Conservation (phyloP, 2,888 invertebrate species). For the Rhogogaster chlorosoma region DNA sequence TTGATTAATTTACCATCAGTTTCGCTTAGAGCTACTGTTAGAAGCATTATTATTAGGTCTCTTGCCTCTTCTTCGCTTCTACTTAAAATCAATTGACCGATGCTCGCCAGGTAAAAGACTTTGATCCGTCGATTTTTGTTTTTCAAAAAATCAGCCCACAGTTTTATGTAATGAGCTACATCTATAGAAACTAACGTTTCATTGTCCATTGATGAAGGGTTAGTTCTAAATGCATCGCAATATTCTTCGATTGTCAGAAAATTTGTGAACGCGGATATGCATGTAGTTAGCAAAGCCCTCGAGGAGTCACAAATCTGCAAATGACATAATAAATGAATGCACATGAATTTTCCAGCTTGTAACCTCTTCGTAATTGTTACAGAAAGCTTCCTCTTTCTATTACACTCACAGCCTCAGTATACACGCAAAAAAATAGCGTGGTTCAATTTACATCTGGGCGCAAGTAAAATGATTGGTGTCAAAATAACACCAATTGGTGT, state of each 20-base stretch:
- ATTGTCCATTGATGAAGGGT: neutral
- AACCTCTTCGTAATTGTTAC: neutral
- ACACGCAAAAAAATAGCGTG: too few relatives aligned
- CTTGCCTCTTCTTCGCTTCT: neutral
- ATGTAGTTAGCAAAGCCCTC: neutral
- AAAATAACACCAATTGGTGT: too few relatives aligned
- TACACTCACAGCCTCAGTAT: too few relatives aligned
- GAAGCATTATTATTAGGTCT: neutral
- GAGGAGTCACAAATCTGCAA: constrained; percentile 9
- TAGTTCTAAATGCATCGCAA: neutral
- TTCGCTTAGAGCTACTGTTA: neutral
- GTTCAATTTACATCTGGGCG: too few relatives aligned
- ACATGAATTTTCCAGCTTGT: neutral
- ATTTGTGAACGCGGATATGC: constrained; percentile 19
- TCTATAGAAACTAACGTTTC: neutral
- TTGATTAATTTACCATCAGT: constrained; percentile 1
- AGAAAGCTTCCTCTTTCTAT: too few relatives aligned
- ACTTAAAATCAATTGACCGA: neutral
- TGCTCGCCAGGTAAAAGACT: neutral
- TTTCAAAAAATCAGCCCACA: neutral
- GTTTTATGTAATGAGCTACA: constrained; percentile 9
- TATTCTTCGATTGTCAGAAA: neutral
- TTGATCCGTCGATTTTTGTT: neutral
- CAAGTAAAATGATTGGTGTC: too few relatives aligned
- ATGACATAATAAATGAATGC: neutral